Percentiles rank a stretch among this genome's conserved stretches.
Evolutionary conservation across 2,888 invertebrate genomes (phyloP).

Genomic region (Cephus runcator): DNA sequence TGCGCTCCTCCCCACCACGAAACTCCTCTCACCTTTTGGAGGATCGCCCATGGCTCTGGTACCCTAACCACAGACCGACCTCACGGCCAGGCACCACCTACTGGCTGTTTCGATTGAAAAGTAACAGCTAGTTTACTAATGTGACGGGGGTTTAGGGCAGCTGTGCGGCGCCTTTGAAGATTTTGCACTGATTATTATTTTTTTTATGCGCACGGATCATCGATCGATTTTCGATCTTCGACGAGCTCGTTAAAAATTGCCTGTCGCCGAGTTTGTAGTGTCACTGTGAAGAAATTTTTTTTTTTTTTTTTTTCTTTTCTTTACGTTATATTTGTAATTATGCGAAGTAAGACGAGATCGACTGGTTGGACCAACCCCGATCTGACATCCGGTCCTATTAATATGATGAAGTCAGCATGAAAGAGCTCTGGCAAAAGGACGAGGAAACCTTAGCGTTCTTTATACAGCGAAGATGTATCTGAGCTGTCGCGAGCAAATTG

Average conservation of each 20-base stretch:
- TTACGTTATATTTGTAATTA: neutral
- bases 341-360: neutral
- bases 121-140: neutral
- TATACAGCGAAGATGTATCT: neutral
- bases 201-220: neutral
- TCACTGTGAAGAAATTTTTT: neutral
- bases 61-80: neutral
- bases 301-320: too few relatives aligned
- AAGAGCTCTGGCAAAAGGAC: constrained; percentile 1
- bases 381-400: neutral
- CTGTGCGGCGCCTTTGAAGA: neutral
- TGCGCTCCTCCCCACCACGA: neutral
- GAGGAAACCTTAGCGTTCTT: neutral
- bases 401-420: neutral
- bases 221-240: neutral
- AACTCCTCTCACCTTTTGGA: neutral
- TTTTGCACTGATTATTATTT: neutral
- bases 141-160: neutral
- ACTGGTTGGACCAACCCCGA: neutral
- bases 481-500: constrained; percentile 6
- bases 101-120: neutral
- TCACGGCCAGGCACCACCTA: neutral
- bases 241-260: neutral
- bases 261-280: neutral
- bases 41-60: neutral